Evolutionary conservation across 2,113 vertebrate genomes (phyloP).

Genomic region (Jacana jacana): DNA sequence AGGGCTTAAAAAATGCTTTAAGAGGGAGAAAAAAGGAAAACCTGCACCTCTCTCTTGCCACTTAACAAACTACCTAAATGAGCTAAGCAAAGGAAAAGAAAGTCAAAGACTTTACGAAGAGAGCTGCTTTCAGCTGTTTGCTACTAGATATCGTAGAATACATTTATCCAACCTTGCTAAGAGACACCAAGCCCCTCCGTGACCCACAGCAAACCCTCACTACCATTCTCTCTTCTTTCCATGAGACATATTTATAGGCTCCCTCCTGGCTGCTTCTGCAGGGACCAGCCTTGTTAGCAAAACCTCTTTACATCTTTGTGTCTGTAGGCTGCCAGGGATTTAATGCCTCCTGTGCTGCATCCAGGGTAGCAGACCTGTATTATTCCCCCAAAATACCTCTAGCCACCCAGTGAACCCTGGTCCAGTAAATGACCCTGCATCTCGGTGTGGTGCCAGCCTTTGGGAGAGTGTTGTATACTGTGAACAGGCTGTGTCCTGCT

Average conservation of each 20-base stretch:
- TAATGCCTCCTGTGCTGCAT: background rate
- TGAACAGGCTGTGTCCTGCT: background rate
- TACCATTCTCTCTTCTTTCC: too few species aligned
- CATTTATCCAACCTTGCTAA: background rate
- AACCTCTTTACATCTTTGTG: background rate
- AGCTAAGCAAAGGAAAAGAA: background rate
- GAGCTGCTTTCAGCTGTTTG: background rate
- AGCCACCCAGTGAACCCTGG: background rate
- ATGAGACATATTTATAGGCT: background rate
- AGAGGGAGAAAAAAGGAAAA: background rate
- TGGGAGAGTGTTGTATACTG: background rate
- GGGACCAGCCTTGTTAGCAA: background rate
- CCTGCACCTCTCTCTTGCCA: background rate
- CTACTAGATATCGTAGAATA: background rate
- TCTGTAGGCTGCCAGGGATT: background rate
- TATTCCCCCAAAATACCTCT: background rate
- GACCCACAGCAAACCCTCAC: background rate
- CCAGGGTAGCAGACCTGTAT: background rate
- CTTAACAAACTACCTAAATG: background rate
- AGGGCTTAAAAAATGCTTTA: background rate
- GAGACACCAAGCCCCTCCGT: background rate
- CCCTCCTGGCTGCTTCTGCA: background rate
- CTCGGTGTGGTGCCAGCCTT: rapidly evolving
- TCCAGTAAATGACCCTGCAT: background rate
- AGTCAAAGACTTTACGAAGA: background rate